These are phyloP conservation scores for Baccha elongata DNA, from an alignment of 2,888 invertebrate genomes.

Conservation along the genomic window DNA sequence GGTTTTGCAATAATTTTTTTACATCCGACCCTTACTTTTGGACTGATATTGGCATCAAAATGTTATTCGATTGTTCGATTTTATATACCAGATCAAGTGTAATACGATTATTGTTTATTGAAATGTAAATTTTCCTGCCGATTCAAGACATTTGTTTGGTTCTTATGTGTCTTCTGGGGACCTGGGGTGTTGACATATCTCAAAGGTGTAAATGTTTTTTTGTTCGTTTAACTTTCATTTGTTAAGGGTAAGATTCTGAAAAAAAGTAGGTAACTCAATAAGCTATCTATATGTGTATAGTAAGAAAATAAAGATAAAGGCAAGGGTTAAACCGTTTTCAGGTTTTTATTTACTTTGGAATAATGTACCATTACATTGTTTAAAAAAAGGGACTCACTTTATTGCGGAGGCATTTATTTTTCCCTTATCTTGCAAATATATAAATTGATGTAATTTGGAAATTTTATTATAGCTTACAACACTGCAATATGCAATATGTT, in stretches of 20 bases:
- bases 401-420: slow-evolving; percentile 26
- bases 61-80: slow-evolving; percentile 42
- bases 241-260: too few relatives aligned
- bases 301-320: too few relatives aligned
- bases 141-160: slow-evolving; percentile 78
- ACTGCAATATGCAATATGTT: too few relatives aligned
- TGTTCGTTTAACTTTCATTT: too few relatives aligned
- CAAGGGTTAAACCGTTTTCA: slow-evolving; percentile 40
- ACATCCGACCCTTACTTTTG: too few relatives aligned
- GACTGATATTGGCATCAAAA: slow-evolving; percentile 22
- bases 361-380: slow-evolving; percentile 44
- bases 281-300: too few relatives aligned
- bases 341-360: slow-evolving; percentile 53
- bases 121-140: slow-evolving; percentile 82
- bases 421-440: background rate
- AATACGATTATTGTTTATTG: slow-evolving; percentile 81
- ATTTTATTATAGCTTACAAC: too few relatives aligned
- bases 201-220: too few relatives aligned
- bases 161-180: background rate
- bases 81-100: slow-evolving; percentile 47
- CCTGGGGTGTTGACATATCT: slow-evolving; percentile 26
- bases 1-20: too few relatives aligned
- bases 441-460: too few relatives aligned
- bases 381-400: slow-evolving; percentile 23
- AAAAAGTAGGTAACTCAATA: too few relatives aligned